phyloP scores from a whole-genome alignment of 2,113 vertebrate genomes.

The Parus major region DNA sequence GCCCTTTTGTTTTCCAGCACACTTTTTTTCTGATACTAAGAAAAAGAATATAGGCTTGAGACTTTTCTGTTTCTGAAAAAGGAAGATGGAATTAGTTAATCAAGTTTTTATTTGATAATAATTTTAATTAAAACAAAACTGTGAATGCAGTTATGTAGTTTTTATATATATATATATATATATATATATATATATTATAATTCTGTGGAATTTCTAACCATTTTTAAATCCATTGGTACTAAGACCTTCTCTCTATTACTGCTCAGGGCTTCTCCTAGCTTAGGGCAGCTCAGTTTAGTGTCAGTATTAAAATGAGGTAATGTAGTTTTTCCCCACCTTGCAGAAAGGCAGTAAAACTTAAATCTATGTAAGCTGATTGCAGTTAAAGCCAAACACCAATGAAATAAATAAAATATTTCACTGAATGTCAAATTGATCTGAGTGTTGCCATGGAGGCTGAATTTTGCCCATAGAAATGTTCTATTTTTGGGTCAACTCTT shows the following conservation, averaged over 20 bases:
- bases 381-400: background rate
- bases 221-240: background rate
- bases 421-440: background rate
- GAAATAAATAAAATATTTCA: background rate
- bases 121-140: background rate
- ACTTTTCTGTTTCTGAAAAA: background rate
- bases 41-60: background rate
- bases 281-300: background rate
- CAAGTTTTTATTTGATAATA: background rate
- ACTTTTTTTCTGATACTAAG: background rate
- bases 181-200: too few species aligned
- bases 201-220: background rate
- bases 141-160: background rate
- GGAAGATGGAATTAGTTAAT: background rate
- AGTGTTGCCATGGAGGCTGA: background rate
- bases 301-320: background rate
- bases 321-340: background rate
- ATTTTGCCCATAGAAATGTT: constrained; percentile 2
- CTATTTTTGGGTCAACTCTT: background rate
- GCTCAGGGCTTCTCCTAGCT: background rate
- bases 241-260: background rate
- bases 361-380: background rate
- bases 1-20: background rate
- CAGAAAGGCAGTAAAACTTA: background rate
- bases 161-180: background rate